Conservation (phyloP, 1,140 invertebrate genomes). For the Triops longicaudatus region DNA sequence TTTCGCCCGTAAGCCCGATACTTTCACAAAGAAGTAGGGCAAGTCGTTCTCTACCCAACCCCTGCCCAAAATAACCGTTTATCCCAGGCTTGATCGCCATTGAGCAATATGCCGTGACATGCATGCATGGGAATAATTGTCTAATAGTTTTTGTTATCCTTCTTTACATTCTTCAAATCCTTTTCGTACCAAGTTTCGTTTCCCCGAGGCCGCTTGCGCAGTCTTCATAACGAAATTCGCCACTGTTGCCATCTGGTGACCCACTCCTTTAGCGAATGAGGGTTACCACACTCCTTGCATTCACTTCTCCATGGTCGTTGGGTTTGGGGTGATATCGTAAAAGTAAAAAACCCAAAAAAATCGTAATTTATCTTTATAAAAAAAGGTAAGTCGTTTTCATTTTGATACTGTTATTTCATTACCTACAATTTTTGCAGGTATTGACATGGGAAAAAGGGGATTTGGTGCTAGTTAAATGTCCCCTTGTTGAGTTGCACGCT, state of each 20-base stretch:
- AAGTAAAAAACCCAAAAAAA: conserved; percentile 13
- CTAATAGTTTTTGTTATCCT: background rate
- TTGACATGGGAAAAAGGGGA: background rate
- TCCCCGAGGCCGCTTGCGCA: background rate
- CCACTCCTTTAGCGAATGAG: background rate
- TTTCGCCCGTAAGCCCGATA: background rate
- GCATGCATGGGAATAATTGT: background rate
- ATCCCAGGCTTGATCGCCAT: background rate
- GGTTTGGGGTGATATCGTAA: background rate
- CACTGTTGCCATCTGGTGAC: background rate
- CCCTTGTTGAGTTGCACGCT: background rate
- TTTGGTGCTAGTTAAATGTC: background rate
- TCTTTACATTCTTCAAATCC: background rate
- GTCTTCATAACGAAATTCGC: background rate
- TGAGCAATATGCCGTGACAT: background rate
- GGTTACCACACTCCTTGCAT: background rate
- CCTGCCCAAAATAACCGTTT: background rate
- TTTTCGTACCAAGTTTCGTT: background rate
- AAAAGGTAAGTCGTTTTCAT: background rate
- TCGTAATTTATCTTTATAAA: conserved; percentile 1
- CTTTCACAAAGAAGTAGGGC: conserved; percentile 5
- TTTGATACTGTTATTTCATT: background rate
- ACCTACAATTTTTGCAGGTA: background rate
- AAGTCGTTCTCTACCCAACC: background rate
- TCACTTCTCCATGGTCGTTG: background rate